Evolutionary conservation across 2,113 vertebrate genomes (phyloP).

Genomic region (Neopipo cinnamomea): DNA sequence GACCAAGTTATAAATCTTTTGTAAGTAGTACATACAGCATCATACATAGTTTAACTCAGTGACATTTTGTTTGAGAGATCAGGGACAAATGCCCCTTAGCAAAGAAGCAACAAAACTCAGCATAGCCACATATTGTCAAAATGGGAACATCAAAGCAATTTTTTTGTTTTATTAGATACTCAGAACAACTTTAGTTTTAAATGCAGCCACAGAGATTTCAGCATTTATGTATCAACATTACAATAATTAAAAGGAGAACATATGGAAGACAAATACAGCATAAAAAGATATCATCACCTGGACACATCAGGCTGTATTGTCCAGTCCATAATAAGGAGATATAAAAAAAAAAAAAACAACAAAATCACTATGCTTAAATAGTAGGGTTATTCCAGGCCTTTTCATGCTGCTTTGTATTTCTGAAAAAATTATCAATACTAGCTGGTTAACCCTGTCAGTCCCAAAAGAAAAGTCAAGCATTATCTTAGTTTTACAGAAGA

Average conservation of each 20-base stretch:
- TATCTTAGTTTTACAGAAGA: background rate
- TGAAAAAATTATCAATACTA: background rate
- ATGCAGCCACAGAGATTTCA: background rate
- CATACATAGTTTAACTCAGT: slow-evolving; percentile 28
- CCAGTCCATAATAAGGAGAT: background rate
- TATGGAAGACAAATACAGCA: background rate
- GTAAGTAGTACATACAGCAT: slow-evolving; percentile 23
- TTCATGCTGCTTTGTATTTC: background rate
- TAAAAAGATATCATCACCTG: background rate
- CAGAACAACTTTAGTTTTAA: background rate
- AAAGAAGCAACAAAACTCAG: slow-evolving; percentile 33
- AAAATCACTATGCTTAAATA: background rate
- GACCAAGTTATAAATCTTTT: slow-evolving; percentile 39
- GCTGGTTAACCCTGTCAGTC: background rate
- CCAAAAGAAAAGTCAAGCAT: background rate
- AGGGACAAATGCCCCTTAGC: slow-evolving; percentile 26
- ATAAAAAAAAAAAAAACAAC: background rate
- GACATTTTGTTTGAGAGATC: slow-evolving; percentile 52
- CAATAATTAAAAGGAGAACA: background rate
- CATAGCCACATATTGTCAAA: slow-evolving; percentile 10
- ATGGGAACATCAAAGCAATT: slow-evolving; percentile 1
- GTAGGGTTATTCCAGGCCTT: background rate
- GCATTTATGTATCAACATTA: background rate
- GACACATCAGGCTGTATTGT: background rate
- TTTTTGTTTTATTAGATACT: background rate